Base-by-base conservation (phyloP, 2,888 invertebrate genomes). In the Thecophora atra region DNA sequence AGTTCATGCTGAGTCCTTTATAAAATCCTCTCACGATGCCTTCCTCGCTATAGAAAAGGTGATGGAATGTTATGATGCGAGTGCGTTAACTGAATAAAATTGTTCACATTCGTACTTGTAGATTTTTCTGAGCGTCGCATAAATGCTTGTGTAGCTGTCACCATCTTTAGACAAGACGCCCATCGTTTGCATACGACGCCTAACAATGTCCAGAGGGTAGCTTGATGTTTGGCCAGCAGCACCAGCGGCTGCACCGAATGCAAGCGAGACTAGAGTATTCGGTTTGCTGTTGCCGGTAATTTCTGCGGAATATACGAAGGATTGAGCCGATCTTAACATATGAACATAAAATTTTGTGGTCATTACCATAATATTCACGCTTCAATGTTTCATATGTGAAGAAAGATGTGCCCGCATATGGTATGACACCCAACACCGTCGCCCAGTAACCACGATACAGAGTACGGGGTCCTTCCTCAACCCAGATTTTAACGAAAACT, bases 1-100 rank as follows among this genome's bases (percentile, higher is more conserved):
- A 99, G 88, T 99, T 99, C 97, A 99, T 97, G 79, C 96, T 96
- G n/a, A 99, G 90, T 0, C 99, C 99, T 87, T 99, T 99, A 89
- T 95, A 99, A 85, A 98, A 93, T 0, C 99, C 99, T 67, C 91
- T 90, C 84, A 91, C 90, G 30, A 95, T 84, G 42, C 99, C 99
- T 86, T 99, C 99, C 77, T 91, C 91, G 72, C 95, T 95, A 87
- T 64, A 87, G 87, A 78, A 71, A 76, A 77, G 76, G 21, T 54
- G 17, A 28, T 5, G 1, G 24, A 8, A 58, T 28, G 13, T 26
- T 58, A 56, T 21, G 6, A 70, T 47, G 62, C 15, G 21, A 37
- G 58, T 26, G 2, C 19, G n/a, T 67, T 63, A 64, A 52, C n/a
- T 26, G 1, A 24, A 37, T 21, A n/a, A 11, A 24, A 2, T 47